These are phyloP conservation scores for Diglossa cyanea DNA, from an alignment of 2,797 vertebrate species.

Conservation along the genomic window DNA sequence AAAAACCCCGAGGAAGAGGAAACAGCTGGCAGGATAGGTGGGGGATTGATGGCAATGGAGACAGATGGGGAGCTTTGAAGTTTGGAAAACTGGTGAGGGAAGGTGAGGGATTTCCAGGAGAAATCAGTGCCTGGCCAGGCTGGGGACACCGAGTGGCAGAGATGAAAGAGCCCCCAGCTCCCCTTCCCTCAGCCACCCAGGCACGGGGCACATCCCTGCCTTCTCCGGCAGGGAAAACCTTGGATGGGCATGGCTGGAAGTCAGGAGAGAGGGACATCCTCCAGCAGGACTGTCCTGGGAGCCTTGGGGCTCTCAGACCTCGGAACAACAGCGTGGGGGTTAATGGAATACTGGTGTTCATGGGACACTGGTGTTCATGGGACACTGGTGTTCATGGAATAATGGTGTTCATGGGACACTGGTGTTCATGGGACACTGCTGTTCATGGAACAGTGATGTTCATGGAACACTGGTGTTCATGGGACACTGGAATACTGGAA, in stretches of 20 bases:
- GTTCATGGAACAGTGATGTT: fast-evolving
- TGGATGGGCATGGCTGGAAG: fast-evolving
- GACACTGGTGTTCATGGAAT: too few relatives aligned
- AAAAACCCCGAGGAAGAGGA: not conserved
- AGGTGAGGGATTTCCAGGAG: not conserved
- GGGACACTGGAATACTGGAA: too few relatives aligned
- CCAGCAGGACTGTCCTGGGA: fast-evolving
- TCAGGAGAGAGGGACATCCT: not conserved
- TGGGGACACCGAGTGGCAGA: not conserved
- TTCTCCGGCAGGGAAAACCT: not conserved
- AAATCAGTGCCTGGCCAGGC: not conserved
- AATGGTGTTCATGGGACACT: too few relatives aligned
- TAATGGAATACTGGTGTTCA: too few relatives aligned
- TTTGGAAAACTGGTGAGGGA: not conserved
- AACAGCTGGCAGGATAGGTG: not conserved
- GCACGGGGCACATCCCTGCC: not conserved
- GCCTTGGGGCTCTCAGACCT: not conserved
- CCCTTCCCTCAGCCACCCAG: not conserved
- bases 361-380: too few relatives aligned
- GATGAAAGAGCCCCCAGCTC: not conserved
- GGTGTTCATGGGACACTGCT: too few relatives aligned
- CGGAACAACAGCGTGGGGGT: fast-evolving
- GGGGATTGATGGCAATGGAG: not conserved
- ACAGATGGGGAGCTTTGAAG: not conserved
- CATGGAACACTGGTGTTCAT: fast-evolving